These are phyloP conservation scores for Nibea albiflora DNA, from an alignment of 2,113 vertebrate species.

Conservation along the genomic window DNA sequence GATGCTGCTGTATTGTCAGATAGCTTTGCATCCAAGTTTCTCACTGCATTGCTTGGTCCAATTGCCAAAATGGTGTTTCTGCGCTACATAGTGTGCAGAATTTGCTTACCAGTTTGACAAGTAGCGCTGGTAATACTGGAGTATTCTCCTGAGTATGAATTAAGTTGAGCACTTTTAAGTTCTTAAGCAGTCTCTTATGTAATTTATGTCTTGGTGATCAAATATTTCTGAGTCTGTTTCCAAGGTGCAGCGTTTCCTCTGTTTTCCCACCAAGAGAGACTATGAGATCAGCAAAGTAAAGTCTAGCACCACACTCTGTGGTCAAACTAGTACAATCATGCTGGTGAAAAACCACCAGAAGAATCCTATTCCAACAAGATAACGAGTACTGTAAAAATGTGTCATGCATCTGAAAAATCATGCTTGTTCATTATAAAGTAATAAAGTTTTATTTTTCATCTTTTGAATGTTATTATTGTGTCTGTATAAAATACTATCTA, in stretches of 20 bases:
- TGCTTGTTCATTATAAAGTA: slow-evolving; percentile 33
- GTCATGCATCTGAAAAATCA: slow-evolving; percentile 31
- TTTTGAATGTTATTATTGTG: slow-evolving; percentile 13
- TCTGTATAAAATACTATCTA: background rate
- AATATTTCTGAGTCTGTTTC: slow-evolving; percentile 5
- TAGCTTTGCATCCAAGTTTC: background rate
- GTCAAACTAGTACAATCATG: background rate
- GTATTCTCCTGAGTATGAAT: background rate
- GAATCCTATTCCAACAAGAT: slow-evolving; percentile 2
- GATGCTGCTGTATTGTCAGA: background rate
- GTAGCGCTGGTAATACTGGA: background rate
- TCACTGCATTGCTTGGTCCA: background rate
- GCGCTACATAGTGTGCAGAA: background rate
- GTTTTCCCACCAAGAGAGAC: slow-evolving; percentile 1
- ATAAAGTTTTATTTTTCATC: slow-evolving; percentile 61
- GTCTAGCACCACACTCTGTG: background rate
- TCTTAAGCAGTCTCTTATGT: background rate
- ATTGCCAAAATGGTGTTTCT: background rate
- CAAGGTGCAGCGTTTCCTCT: background rate
- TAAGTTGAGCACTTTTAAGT: background rate
- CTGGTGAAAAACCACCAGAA: background rate
- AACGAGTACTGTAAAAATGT: background rate
- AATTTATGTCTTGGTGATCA: background rate
- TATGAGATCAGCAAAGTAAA: background rate
- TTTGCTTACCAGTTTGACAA: background rate